Conservation (phyloP, 2,797 vertebrate genomes). For the Acipenser transmontanus region DNA sequence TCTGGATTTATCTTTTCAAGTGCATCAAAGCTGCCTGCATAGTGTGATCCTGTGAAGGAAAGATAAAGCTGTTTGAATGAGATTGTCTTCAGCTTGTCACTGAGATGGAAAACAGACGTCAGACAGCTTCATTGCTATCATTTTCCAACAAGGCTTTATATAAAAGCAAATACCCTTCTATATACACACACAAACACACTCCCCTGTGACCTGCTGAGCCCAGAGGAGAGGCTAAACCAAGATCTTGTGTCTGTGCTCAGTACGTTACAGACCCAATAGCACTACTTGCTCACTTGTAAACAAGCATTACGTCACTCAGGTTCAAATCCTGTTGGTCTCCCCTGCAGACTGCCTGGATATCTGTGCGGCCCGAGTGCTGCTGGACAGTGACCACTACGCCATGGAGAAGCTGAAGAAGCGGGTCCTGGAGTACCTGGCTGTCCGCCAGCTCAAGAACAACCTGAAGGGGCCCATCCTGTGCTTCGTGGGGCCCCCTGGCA, state of each 20-base stretch:
- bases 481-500: constrained; percentile 92
- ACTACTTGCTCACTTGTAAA: neutral
- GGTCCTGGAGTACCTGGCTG: constrained; percentile 91
- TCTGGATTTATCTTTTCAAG: no score
- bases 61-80: neutral
- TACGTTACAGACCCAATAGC: no score
- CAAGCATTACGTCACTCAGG: neutral
- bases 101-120: constrained; percentile 10
- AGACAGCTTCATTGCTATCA: constrained; percentile 20
- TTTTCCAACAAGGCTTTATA: neutral
- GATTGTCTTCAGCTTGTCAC: neutral
- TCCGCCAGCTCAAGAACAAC: constrained; percentile 83
- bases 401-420: constrained; percentile 92
- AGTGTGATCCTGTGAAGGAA: no score
- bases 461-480: constrained; percentile 95
- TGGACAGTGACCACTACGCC: constrained; percentile 94
- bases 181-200: neutral
- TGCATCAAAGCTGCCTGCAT: no score
- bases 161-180: neutral
- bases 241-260: no score
- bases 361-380: constrained; percentile 72
- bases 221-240: no score
- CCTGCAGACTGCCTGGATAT: constrained; percentile 85
- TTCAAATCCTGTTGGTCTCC: neutral
- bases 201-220: no score